Base-by-base conservation (phyloP, 2,888 invertebrate genomes). In the Augiades crinisus region DNA sequence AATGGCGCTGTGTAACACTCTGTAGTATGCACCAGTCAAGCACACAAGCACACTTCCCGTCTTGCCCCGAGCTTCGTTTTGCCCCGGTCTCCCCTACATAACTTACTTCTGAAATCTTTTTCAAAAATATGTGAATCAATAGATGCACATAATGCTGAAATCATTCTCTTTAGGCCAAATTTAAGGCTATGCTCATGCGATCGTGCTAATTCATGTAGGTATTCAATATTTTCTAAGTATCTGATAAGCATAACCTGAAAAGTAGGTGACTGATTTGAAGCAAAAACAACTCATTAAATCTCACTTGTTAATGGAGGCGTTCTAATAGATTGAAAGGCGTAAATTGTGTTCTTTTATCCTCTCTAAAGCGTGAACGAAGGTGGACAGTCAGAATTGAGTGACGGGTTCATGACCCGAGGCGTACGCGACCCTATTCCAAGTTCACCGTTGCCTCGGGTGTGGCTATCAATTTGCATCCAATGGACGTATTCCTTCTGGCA, bases 381-480 rank as follows among this genome's bases (percentile, higher is more conserved):
- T 57, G 65, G 62, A 63, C 65, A 53, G 55, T 59, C 56, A 54
- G 57, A 63, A 59, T 56, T 66, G 66, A 63, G 55, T 60, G 65
- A 58, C 59, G 66, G 64, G 81, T 76, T 78, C 80, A 74, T 66
- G 80, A 78, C 75, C 77, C 64, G 52, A 63, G 63, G 66, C 67
- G 69, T 68, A 65, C 64, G 63, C 67, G 77, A 75, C 78, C 78
- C 69, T 71, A 75, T 77, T 69, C 71, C 70, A 75, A 78, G 72
- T 75, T 78, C 70, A 74, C 63, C 64, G 70, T 68, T 67, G 52
- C 33, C 55, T 50, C 63, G 70, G 71, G 75, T 68, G 71, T 71
- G 67, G 63, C 65, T 63, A 64, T 58, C 67, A 66, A 75, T 79
- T 80, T 79, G 69, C 74, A 76, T 75, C 68, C 67, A 72, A 75